Base-by-base conservation (phyloP, 2,113 vertebrate genomes). In the Nibea coibor region DNA sequence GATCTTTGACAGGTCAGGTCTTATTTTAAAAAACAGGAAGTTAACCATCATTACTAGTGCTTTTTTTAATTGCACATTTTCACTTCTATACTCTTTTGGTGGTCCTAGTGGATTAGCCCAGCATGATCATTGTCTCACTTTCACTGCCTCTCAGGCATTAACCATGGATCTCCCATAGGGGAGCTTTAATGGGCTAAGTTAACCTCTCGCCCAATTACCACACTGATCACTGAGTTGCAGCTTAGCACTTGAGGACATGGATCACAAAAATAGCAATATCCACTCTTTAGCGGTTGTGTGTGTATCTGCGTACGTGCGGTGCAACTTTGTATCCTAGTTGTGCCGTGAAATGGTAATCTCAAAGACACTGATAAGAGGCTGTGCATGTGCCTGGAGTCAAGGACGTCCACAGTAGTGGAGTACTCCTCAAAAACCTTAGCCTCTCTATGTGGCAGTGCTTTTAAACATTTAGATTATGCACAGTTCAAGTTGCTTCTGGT, bases 171-270 rank as follows among this genome's bases (percentile, higher is more conserved):
- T 87, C 79, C 80, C 76, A 82, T 42, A 67, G 84, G 72, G 77
- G 51, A 69, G 78, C 75, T 88, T 91, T 88, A 80, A 87, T 89
- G 72, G 73, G 78, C 83, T 61, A 45, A 79, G 76, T 70, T 89
- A 78, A 86, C 79, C 81, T 84, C 69, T 82, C 17, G 11, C 72
- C 73, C 56, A 76, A 50, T 87, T 82, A 39, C 75, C 67, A 56
- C 72, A 35, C 50, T 57, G 67, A 58, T 80, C 67, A 2, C n/a
- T n/a, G 43, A 10, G 28, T 48, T 81, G 19, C 12, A 78, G 70
- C 78, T 81, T 42, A 84, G 75, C 39, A 0, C 63, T 62, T 24
- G 71, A 63, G 3, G 64, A 59, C 68, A 50, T 53, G 45, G 42
- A 39, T 73, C 54, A 26, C 80, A 77, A 47, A 89, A 87, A 78